Evolutionary conservation across 2,113 vertebrate genomes (phyloP).

Genomic region (Colistium nudipinnis): DNA sequence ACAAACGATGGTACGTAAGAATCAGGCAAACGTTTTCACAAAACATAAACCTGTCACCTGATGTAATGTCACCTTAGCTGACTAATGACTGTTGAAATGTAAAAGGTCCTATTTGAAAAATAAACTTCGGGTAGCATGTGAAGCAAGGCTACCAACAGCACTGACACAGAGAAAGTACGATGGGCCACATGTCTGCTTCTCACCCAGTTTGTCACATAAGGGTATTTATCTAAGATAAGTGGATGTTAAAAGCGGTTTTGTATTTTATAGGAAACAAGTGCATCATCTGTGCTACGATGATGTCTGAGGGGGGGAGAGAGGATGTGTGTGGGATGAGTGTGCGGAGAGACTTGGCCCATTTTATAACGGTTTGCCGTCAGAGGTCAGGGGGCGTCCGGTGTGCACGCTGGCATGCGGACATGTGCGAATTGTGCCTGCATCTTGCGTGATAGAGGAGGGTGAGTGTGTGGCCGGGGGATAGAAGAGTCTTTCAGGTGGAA

Average conservation of each 20-base stretch:
- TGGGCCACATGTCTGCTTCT: too few relatives aligned
- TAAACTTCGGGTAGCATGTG: too few relatives aligned
- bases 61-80: too few relatives aligned
- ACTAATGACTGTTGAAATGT: too few relatives aligned
- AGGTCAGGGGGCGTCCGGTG: conserved; percentile 38
- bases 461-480: conserved; percentile 44
- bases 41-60: too few relatives aligned
- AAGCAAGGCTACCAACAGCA: too few relatives aligned
- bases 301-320: conserved; percentile 32
- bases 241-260: neutral
- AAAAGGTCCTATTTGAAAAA: too few relatives aligned
- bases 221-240: conserved; percentile 32
- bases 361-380: conserved; percentile 51
- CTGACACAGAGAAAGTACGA: too few relatives aligned
- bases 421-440: conserved; percentile 21
- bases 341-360: conserved; percentile 37
- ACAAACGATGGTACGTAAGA: too few relatives aligned
- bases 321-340: conserved; percentile 35
- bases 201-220: too few relatives aligned
- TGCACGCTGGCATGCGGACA: neutral
- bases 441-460: conserved; percentile 34
- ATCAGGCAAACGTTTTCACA: too few relatives aligned
- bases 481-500: conserved; percentile 77
- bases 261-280: conserved; percentile 35
- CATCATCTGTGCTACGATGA: conserved; percentile 33